A percentile compares a stretch with the other conserved stretches of the same genome.
Conservation (phyloP, 2,888 invertebrate genomes). For the Xestia ashworthii region DNA sequence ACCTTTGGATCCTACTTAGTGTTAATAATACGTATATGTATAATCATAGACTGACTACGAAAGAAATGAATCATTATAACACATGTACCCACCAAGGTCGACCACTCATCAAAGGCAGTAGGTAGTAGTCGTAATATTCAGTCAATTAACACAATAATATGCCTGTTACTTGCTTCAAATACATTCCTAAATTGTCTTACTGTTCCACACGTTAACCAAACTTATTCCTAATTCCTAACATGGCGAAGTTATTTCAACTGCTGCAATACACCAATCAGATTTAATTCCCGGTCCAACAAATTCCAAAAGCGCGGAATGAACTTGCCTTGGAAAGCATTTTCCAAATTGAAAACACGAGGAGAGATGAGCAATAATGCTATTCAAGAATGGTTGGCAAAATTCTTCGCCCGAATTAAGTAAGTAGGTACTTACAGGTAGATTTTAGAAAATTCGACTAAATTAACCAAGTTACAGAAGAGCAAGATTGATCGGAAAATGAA, state of each 20-base stretch:
- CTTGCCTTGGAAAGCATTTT: constrained; percentile 34
- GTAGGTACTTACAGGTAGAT: background rate
- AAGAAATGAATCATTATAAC: constrained; percentile 34
- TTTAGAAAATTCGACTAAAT: background rate
- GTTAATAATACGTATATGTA: background rate
- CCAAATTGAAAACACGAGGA: constrained; percentile 41
- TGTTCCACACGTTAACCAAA: background rate
- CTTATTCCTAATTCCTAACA: constrained; percentile 21
- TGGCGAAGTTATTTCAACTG: constrained; percentile 14
- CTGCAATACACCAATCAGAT: constrained; percentile 24
- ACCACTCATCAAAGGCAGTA: constrained; percentile 15
- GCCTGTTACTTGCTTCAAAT: constrained; percentile 10
- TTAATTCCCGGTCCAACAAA: constrained; percentile 39
- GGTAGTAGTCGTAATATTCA: constrained; percentile 5
- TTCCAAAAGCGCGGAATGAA: constrained; percentile 23
- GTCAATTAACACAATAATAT: background rate
- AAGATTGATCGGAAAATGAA: constrained; percentile 4
- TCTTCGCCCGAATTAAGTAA: background rate
- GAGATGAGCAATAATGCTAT: constrained; percentile 21
- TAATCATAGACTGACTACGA: constrained; percentile 6
- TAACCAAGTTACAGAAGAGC: background rate
- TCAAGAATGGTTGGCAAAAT: constrained; percentile 18
- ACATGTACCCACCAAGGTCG: constrained; percentile 36
- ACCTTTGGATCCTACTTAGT: constrained; percentile 6
- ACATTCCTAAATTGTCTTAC: background rate